Evolutionary conservation across 2,797 vertebrate species (phyloP).

Genomic region (Hipposideros larvatus): DNA sequence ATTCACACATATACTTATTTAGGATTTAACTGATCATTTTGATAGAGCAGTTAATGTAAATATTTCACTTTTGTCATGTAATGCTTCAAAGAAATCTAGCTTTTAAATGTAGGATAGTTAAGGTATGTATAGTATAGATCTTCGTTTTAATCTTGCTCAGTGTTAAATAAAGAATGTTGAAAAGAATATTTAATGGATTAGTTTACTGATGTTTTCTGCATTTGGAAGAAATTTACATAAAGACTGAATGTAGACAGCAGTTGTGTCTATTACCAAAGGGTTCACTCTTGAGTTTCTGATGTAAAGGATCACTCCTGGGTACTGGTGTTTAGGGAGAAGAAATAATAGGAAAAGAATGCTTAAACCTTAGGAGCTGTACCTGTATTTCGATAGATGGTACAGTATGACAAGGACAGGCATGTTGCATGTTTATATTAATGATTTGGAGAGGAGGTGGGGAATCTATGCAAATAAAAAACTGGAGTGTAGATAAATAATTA

Average conservation of each 20-base stretch:
- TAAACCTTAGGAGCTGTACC: neutral
- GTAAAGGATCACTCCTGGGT: neutral
- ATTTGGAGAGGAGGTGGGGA: neutral
- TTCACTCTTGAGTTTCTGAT: conserved; percentile 29
- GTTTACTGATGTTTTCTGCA: conserved; percentile 53
- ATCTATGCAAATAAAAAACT: conserved; percentile 46
- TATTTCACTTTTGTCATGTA: conserved; percentile 11
- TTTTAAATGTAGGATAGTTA: conserved; percentile 51
- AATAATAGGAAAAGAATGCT: neutral
- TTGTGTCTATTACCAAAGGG: neutral
- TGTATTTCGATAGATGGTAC: conserved; percentile 15
- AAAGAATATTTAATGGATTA: conserved; percentile 39
- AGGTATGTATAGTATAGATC: neutral
- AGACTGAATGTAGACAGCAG: neutral
- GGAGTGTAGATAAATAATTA: conserved; percentile 3
- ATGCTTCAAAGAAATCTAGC: conserved; percentile 21
- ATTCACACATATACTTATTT: conserved; percentile 14
- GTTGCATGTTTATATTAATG: neutral
- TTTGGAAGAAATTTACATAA: conserved; percentile 61
- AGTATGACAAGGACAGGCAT: neutral
- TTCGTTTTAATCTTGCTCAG: conserved; percentile 30
- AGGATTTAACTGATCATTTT: conserved; percentile 23
- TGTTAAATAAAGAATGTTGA: conserved; percentile 37
- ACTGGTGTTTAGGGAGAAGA: conserved; percentile 8
- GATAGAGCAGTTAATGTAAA: neutral